A percentile compares a stretch with the other conserved stretches of the same genome.
These are phyloP conservation scores for Chloroclysta siterata DNA, from an alignment of 2,888 invertebrate species.

Conservation along the genomic window DNA sequence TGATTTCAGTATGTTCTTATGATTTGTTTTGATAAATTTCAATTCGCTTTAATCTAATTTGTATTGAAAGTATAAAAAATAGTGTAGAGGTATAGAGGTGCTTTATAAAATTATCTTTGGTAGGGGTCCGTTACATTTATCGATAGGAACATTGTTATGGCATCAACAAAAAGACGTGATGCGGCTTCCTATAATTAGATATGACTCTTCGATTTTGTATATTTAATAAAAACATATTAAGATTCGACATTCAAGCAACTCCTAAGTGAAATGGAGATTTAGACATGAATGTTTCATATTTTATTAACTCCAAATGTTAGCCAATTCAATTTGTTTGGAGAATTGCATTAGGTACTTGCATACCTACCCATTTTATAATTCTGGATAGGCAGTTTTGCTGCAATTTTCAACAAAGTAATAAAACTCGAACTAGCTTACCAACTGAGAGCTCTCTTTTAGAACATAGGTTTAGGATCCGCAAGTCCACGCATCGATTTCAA, in stretches of 20 bases:
- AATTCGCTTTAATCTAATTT: too few species aligned
- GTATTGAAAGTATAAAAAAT: background rate
- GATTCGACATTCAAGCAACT: constrained; percentile 10
- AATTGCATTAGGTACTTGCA: background rate
- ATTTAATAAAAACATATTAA: constrained; percentile 21
- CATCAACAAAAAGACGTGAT: constrained; percentile 45
- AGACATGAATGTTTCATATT: background rate
- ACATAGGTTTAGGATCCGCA: constrained; percentile 26
- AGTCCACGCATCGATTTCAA: constrained; percentile 43
- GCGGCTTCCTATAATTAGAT: constrained; percentile 45
- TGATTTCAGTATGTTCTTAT: background rate
- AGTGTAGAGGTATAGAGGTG: background rate
- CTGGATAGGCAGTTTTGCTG: too few species aligned
- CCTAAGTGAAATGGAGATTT: constrained; percentile 8
- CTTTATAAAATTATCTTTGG: constrained; percentile 17
- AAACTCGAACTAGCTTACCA: background rate
- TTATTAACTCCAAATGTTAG: background rate
- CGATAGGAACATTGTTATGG: constrained; percentile 35
- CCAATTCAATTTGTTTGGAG: constrained; percentile 13
- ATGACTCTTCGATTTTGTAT: constrained; percentile 30
- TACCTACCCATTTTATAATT: too few species aligned
- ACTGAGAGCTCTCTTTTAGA: constrained; percentile 30
- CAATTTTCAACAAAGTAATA: too few species aligned
- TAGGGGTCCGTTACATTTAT: constrained; percentile 40
- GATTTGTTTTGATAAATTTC: background rate